phyloP scores from a whole-genome alignment of 2,888 invertebrate genomes.

The Venusia cambrica region DNA sequence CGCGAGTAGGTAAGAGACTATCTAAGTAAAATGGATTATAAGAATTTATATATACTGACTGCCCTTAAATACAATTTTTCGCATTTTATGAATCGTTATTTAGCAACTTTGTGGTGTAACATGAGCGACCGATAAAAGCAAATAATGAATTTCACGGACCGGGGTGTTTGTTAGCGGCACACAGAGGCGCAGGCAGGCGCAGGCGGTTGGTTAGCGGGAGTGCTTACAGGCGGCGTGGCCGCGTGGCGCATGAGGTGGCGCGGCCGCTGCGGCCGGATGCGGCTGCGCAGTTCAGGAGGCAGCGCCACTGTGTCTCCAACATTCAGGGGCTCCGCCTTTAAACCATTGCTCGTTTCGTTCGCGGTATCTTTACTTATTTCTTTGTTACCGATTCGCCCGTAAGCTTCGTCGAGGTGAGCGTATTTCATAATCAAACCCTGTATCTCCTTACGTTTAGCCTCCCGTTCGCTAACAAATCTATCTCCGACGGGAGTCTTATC shows the following conservation, averaged over 20 bases:
- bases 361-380: conserved; percentile 49
- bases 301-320: conserved; percentile 67
- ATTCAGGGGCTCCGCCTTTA: conserved; percentile 56
- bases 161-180: conserved; percentile 71
- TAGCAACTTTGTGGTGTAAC: too few species aligned
- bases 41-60: too few species aligned
- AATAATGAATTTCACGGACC: conserved; percentile 64
- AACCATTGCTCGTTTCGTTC: conserved; percentile 37
- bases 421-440: conserved; percentile 91
- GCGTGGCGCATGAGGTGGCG: conserved; percentile 77
- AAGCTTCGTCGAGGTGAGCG: conserved; percentile 88
- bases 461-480: conserved; percentile 84
- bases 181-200: conserved; percentile 71
- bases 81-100: too few species aligned
- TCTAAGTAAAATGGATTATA: too few species aligned
- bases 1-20: too few species aligned
- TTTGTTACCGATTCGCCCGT: conserved; percentile 74
- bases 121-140: too few species aligned
- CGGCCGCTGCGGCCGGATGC: conserved; percentile 62
- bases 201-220: conserved; percentile 68
- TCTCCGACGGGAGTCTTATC: conserved; percentile 79
- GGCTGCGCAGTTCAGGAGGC: conserved; percentile 70
- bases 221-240: conserved; percentile 80
- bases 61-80: too few species aligned
- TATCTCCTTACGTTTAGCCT: conserved; percentile 90